Conservation (phyloP, 2,113 vertebrate genomes). For the Callaeas wilsoni region DNA sequence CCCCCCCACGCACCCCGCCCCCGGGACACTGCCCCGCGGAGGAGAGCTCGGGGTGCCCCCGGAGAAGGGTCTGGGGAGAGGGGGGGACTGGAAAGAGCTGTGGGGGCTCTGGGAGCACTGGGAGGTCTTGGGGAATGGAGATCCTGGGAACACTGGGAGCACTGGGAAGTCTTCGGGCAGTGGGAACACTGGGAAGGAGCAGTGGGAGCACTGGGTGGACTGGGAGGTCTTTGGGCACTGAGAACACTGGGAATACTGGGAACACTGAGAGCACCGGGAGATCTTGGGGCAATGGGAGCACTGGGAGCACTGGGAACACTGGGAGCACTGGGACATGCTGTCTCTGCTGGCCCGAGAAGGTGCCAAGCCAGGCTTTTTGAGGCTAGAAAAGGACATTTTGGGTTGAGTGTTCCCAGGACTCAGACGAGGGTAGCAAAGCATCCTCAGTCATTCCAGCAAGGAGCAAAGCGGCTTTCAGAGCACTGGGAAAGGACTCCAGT, state of each 20-base stretch:
- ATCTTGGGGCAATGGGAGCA: neutral
- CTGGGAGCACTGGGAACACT: neutral
- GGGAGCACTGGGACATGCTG: neutral
- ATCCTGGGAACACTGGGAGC: no score
- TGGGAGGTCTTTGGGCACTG: neutral
- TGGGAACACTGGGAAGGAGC: neutral
- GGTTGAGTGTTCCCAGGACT: neutral
- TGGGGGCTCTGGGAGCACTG: neutral
- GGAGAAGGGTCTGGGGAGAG: rapidly evolving
- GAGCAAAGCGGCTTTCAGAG: neutral
- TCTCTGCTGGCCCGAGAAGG: rapidly evolving
- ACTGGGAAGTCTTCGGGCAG: no score
- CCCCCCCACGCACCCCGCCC: no score
- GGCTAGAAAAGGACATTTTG: neutral
- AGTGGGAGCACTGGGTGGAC: neutral
- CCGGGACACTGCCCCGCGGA: neutral
- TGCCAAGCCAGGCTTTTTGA: neutral
- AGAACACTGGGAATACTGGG: neutral
- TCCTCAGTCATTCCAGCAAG: neutral
- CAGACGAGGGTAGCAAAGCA: rapidly evolving
- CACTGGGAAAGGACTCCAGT: neutral
- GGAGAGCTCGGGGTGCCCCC: neutral
- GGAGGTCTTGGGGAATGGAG: rapidly evolving
- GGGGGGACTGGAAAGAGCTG: no score
- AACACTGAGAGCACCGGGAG: neutral